Evolutionary conservation across 1,140 invertebrate species (phyloP), one percentile per base, ranked within the genome.

Genomic region (Scylla paramamosain): DNA sequence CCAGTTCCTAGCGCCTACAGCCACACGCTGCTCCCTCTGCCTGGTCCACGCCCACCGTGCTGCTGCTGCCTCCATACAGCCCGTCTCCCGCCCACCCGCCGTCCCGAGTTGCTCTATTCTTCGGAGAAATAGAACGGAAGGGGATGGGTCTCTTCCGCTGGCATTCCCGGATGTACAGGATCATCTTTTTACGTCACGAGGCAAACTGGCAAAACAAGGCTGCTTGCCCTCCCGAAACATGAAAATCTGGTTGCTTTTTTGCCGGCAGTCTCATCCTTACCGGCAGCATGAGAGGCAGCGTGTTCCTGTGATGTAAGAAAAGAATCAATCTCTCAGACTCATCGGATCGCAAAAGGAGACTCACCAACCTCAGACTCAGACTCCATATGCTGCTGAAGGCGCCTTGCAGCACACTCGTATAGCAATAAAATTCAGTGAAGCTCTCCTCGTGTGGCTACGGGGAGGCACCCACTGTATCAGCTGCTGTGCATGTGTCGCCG

Each of bases 71-170:
- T n/a, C n/a, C 29, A 31, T 14, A 52, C 48, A 31, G 28, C 29
- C 14, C 10, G 16, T 10, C 39, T n/a, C 29, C 14, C 52, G 2
- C n/a, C 16, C 29, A 25, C 29, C 45, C 32, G 48, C 90, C 90
- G n/a, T 6, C 0, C 52, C 90, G 28, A 88, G 28, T 25, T 88
- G 28, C 28, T 88, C 28, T 39, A n/a, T 88, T 88, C 25, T 39
- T 91, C 14, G 52, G 59, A 67, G 28, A 92, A 29, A 77, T 67
- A 52, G 67, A 83, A 92, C 31, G 28, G 31, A 92, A 91, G 52
- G 92, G 31, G 77, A 82, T 4, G 92, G 28, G 89, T 52, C 29
- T 46, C 29, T 84, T 83, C 31, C 52, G 77, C 59, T 82, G n/a
- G n/a, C 59, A 28, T 20, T 83, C 31, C 77, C 52, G 6, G 32